Base-by-base conservation (phyloP, 2,113 vertebrate genomes). In the Pongo abelii region DNA sequence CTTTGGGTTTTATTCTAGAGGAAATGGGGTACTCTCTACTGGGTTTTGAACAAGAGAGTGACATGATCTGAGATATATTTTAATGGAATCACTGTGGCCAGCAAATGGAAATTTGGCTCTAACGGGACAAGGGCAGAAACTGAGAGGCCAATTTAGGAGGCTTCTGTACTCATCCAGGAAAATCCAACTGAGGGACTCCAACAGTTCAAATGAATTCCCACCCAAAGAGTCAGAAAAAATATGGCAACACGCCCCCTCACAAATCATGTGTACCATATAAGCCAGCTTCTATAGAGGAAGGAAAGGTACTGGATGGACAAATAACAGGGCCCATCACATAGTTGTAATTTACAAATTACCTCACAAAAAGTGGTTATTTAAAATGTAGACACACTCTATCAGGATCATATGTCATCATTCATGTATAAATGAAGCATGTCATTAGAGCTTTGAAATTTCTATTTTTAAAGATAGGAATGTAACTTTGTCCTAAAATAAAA, bases 401-500 rank as follows among this genome's bases (percentile, higher is more conserved):
- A 91, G 38, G 17, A 61, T 50, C 27, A 23, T 32, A 88, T 80
- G 78, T 79, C 10, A 78, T 25, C 46, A 55, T 55, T 48, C 85
- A 43, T 61, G 8, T 86, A 2, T 85, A 83, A 70, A 72, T n/a
- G 30, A 59, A 75, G 77, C 70, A 40, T 13, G 23, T 48, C 55
- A 93, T 40, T 55, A 40, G 6, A 94, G 32, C 43, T 57, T 50
- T 46, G 55, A 72, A 38, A 77, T 83, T 89, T 94, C 74, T 72
- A 9, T 35, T 46, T 86, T 94, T 83, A 16, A 96, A 92, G 7
- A 40, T 52, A 78, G 2, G 6, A 50, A n/a, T 95, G 22, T 22
- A 67, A 83, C 59, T 81, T 85, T 27, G 16, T 87, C 52, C 61
- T 86, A 90, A 93, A 90, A 86, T 78, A n/a, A 89, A 84, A 84